Conservation (phyloP, 1,140 invertebrate species). For the Manduca sexta region DNA sequence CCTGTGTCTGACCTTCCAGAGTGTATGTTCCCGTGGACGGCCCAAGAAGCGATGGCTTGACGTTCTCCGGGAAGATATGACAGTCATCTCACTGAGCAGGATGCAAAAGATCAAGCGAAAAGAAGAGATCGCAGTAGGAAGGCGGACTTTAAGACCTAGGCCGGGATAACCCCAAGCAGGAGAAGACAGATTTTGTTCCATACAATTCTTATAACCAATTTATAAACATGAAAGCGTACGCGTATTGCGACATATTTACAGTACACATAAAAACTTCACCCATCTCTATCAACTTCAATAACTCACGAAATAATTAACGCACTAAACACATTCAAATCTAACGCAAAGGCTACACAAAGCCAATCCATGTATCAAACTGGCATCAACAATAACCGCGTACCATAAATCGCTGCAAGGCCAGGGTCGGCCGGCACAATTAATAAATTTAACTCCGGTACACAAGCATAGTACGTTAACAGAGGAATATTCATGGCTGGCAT, state of each 20-base stretch:
- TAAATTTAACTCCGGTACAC: slow-evolving; percentile 20
- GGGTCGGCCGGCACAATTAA: slow-evolving; percentile 26
- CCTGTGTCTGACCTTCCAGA: no score
- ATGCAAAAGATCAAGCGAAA: no score
- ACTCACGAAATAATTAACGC: slow-evolving; percentile 2
- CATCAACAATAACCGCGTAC: slow-evolving; percentile 19
- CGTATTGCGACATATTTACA: no score
- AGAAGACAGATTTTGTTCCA: no score
- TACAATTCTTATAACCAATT: no score
- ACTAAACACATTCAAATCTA: not conserved
- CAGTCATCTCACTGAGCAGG: no score
- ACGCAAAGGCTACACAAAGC: not conserved
- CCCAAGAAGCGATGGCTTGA: no score
- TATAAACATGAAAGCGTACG: not conserved
- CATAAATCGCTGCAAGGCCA: slow-evolving; percentile 21
- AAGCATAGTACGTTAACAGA: slow-evolving; percentile 36
- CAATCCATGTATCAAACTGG: slow-evolving; percentile 13
- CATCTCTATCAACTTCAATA: not conserved
- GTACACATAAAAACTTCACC: not conserved
- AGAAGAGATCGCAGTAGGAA: no score
- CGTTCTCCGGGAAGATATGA: no score
- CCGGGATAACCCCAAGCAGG: no score
- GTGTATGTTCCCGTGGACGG: no score
- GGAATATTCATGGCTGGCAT: slow-evolving; percentile 52
- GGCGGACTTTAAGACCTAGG: no score